Conservation (phyloP, 2,888 invertebrate species). For the Melanargia galathea region DNA sequence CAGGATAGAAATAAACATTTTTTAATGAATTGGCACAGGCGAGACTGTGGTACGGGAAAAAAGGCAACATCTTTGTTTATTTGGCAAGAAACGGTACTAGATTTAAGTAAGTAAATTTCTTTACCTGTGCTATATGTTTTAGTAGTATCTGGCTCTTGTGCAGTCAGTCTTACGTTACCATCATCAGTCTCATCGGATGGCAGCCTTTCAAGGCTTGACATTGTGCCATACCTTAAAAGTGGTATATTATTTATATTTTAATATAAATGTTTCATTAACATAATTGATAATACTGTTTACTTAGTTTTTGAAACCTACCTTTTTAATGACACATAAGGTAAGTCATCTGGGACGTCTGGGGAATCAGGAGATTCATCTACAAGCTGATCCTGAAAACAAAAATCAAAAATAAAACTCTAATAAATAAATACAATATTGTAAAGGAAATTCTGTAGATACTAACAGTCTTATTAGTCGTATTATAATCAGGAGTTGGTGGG, state of each 20-base stretch:
- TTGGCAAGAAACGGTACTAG: neutral
- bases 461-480: conserved; percentile 72
- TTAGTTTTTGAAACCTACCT: conserved; percentile 60
- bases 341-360: conserved; percentile 86
- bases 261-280: neutral
- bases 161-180: conserved; percentile 76
- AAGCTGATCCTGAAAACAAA: conserved; percentile 68
- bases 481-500: conserved; percentile 87
- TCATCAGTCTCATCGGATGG: conserved; percentile 85
- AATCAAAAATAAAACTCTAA: conserved; percentile 22
- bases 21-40: no score
- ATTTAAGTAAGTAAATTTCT: neutral
- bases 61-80: neutral
- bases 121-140: conserved; percentile 48
- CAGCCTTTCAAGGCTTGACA: conserved; percentile 87
- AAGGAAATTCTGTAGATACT: conserved; percentile 47
- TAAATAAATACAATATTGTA: neutral
- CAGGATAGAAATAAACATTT: no score
- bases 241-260: neutral
- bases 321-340: conserved; percentile 87
- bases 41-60: no score
- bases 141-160: conserved; percentile 63
- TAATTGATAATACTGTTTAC: neutral
- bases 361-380: conserved; percentile 87
- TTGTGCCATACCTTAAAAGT: conserved; percentile 83